Percentiles rank a stretch among this genome's conserved stretches.
These are phyloP conservation scores for Autographa pulchrina DNA, from an alignment of 2,888 invertebrate species.

Conservation along the genomic window DNA sequence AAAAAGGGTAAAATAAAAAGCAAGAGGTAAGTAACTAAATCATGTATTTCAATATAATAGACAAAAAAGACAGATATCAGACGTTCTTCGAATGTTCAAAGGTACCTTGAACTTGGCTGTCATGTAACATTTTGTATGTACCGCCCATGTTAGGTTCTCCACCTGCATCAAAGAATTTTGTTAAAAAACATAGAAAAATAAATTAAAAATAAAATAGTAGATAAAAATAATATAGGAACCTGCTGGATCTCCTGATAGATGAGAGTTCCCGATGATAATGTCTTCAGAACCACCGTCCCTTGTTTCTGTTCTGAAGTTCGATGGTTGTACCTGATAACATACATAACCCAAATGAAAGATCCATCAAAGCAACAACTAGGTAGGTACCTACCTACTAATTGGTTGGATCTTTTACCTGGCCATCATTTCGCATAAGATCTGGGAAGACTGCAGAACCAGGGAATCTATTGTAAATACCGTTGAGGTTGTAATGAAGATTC, in stretches of 20 bases:
- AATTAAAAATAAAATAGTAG: background rate
- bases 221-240: slow-evolving; percentile 57
- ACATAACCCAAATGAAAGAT: background rate
- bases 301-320: slow-evolving; percentile 80
- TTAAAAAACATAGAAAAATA: background rate
- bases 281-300: slow-evolving; percentile 75
- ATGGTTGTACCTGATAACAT: slow-evolving; percentile 77
- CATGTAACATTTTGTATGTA: slow-evolving; percentile 75
- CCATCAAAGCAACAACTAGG: background rate
- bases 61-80: slow-evolving; percentile 11
- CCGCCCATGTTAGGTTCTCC: slow-evolving; percentile 66
- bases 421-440: slow-evolving; percentile 83
- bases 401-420: slow-evolving; percentile 68
- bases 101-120: slow-evolving; percentile 72
- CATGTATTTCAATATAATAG: slow-evolving; percentile 18
- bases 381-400: too few species aligned
- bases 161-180: slow-evolving; percentile 61
- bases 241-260: slow-evolving; percentile 67
- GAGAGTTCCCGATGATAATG: slow-evolving; percentile 73
- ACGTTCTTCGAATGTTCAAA: slow-evolving; percentile 80
- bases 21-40: background rate
- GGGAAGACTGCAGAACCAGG: slow-evolving; percentile 75
- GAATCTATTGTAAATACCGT: slow-evolving; percentile 84
- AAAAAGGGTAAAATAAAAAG: background rate
- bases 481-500: slow-evolving; percentile 86